These are phyloP conservation scores for Pachyuromys duprasi DNA, from an alignment of 2,797 vertebrate species.

Conservation along the genomic window DNA sequence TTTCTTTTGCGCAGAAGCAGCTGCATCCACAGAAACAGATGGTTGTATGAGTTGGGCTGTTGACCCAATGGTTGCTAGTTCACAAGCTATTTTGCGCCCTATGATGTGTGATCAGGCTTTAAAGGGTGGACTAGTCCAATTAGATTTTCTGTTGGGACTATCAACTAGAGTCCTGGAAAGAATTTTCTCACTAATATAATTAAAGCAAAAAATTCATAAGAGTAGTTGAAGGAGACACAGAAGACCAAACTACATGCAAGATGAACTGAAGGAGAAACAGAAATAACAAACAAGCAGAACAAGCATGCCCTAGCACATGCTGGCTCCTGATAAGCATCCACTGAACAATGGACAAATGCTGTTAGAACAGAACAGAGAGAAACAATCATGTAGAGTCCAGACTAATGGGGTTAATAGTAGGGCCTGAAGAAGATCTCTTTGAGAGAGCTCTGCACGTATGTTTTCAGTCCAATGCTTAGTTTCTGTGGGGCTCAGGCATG, in stretches of 20 bases:
- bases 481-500: not conserved
- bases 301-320: not conserved
- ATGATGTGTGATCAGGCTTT: not conserved
- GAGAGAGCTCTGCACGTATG: not conserved
- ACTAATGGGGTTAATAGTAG: not conserved
- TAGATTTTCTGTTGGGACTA: conserved; percentile 57
- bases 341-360: not conserved
- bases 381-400: not conserved
- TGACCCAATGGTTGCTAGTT: not conserved
- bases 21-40: not conserved
- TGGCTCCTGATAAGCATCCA: not conserved
- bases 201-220: not conserved
- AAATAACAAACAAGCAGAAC: not conserved
- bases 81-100: not conserved
- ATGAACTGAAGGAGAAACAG: conserved; percentile 16
- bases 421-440: not conserved
- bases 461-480: conserved; percentile 1
- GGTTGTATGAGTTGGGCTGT: not conserved
- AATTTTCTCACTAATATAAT: conserved; percentile 10
- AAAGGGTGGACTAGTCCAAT: not conserved
- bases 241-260: not conserved
- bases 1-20: not conserved
- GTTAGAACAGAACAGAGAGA: not conserved
- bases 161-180: not conserved
- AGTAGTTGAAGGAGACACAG: not conserved